Conservation (phyloP, 2,113 vertebrate species). For the human region DNA sequence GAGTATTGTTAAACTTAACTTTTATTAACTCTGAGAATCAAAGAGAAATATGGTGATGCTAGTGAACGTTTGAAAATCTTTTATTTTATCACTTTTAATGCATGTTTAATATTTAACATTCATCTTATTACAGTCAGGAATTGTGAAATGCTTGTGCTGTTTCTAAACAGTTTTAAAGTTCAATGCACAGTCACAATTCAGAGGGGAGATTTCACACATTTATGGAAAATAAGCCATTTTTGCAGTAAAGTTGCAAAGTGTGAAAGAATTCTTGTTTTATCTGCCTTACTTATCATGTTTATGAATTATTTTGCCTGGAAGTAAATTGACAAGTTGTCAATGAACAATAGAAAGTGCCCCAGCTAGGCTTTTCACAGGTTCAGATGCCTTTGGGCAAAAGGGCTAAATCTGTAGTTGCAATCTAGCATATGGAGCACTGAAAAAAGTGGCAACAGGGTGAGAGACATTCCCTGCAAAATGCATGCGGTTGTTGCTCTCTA, state of each 20-base stretch:
- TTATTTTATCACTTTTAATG: conserved; percentile 85
- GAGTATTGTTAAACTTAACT: conserved; percentile 76
- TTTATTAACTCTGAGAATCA: conserved; percentile 83
- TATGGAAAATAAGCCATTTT: conserved; percentile 87
- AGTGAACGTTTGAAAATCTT: conserved; percentile 82
- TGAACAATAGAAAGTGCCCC: conserved; percentile 91
- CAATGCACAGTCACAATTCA: conserved; percentile 89
- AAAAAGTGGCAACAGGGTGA: conserved; percentile 87
- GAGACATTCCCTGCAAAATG: conserved; percentile 86
- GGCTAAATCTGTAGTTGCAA: conserved; percentile 88
- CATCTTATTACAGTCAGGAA: conserved; percentile 84
- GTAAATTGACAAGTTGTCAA: conserved; percentile 93
- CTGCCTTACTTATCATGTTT: conserved; percentile 90
- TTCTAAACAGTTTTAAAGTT: conserved; percentile 88
- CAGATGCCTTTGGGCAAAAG: conserved; percentile 90
- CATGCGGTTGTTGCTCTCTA: conserved; percentile 80
- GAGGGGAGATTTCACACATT: conserved; percentile 89
- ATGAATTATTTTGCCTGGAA: conserved; percentile 91
- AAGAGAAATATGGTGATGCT: conserved; percentile 72
- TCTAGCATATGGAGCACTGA: conserved; percentile 88
- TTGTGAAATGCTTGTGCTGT: conserved; percentile 80
- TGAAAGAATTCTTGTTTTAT: conserved; percentile 90
- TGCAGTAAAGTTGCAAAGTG: conserved; percentile 90
- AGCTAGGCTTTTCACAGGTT: conserved; percentile 94
- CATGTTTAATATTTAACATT: conserved; percentile 88